Base-by-base conservation (phyloP, 2,888 invertebrate species). In the Elysia crispata region DNA sequence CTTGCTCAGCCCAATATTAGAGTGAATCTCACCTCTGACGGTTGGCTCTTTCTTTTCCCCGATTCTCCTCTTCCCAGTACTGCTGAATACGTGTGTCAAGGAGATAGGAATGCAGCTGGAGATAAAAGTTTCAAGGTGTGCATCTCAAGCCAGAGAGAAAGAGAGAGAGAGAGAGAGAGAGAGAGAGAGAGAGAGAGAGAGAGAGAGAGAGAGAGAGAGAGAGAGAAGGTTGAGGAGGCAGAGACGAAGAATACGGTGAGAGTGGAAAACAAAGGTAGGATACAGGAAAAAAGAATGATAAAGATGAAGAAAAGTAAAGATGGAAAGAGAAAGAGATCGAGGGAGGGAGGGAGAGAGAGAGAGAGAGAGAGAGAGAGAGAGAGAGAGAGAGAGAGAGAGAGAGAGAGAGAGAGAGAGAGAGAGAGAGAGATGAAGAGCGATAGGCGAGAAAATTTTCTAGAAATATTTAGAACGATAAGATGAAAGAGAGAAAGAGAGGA, bases 291-390 rank as follows among this genome's bases (percentile, higher is more conserved):
- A 3, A 28, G 54, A 54, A 20, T 50, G n/a, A n/a, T n/a, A n/a
- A n/a, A n/a, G n/a, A n/a, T n/a, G n/a, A n/a, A n/a, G n/a, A n/a
- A n/a, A n/a, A n/a, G n/a, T n/a, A n/a, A n/a, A n/a, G n/a, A n/a
- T n/a, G n/a, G 49, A 49, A 5, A 23, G n/a, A 72, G 41, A 49
- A 49, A 72, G n/a, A 72, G 49, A 33, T 13, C 31, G 41, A 70
- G 11, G 31, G 69, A 69, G 15, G 18, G 69, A 69, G 28, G 31
- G 31, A 69, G 30, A 30, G 69, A 69, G 30, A 69, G 69, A 69
- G 11, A 69, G 69, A 69, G 31, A 70, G 18, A 70, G 41, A 70
- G 3, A 70, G 18, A 70, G 1, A 70, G 41, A 70, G 18, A 70
- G 33, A 70, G 30, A 69, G 60, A 60, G 3, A 23, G n/a, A 60